Conservation (phyloP, 1,140 invertebrate genomes). For the Bursaphelenchus mucronatus region DNA sequence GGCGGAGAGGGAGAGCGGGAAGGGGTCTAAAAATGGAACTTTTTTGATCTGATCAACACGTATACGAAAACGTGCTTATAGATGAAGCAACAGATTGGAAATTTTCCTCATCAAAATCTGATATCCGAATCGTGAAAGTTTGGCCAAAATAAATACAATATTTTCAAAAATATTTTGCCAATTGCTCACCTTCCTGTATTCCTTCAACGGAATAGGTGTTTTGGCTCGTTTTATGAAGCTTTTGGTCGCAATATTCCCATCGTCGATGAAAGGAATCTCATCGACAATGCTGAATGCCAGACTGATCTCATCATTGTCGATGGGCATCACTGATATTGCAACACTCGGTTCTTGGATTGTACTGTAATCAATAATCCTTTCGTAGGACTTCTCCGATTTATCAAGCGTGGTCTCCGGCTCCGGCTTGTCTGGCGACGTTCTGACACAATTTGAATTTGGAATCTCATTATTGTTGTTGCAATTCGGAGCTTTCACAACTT, state of each 20-base stretch:
- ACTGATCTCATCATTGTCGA: conserved; percentile 16
- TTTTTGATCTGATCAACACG: not conserved
- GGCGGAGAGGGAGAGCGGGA: not conserved
- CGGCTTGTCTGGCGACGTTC: conserved; percentile 15
- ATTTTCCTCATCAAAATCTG: not conserved
- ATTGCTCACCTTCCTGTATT: conserved; percentile 5
- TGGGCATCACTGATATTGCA: conserved; percentile 8
- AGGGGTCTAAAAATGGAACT: conserved; percentile 6
- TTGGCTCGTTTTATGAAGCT: conserved; percentile 7
- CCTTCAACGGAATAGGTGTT: conserved; percentile 5
- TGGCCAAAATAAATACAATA: too few relatives aligned
- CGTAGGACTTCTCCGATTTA: conserved; percentile 7
- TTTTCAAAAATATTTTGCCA: not conserved
- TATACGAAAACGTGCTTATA: not conserved
- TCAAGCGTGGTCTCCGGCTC: conserved; percentile 9
- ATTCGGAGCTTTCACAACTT: conserved; percentile 17
- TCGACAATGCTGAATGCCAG: conserved; percentile 34
- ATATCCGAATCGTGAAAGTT: too few relatives aligned
- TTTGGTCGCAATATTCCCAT: conserved; percentile 11
- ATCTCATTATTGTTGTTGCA: conserved; percentile 6
- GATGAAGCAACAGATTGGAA: not conserved
- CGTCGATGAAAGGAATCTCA: conserved; percentile 37
- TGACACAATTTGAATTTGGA: conserved; percentile 5
- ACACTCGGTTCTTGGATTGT: conserved; percentile 14
- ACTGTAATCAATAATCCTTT: conserved; percentile 10